Evolutionary conservation across 2,888 invertebrate species (phyloP), one percentile per base, ranked within the genome.

Genomic region (Minunthozetes semirufus): DNA sequence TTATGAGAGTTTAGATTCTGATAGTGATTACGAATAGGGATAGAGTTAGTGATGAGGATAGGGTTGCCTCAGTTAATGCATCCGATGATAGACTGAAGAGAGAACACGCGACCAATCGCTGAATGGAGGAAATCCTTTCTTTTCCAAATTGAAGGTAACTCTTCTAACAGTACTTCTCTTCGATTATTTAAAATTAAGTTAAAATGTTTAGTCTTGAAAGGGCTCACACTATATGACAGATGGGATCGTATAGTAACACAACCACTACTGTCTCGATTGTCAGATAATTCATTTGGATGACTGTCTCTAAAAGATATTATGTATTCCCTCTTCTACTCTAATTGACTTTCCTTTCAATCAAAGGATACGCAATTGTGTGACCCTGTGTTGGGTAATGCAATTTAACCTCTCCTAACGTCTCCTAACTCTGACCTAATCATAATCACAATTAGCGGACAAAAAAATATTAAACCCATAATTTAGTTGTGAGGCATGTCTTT

Each of bases 381-480:
- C 11, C 42, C 42, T 42, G 42, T 27, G 29, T 27, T 22, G 56
- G 4, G n/a, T 13, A n/a, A n/a, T 53, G 2, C 53, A 22, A 25
- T 56, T 3, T 56, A 22, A 22, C 13, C 22, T 56, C 22, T 25
- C 25, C 59, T 22, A 27, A 59, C 25, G 29, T 19, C 59, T 59
- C 22, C 11, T 29, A 70, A 17, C 46, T 46, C 42, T 70, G 70
- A 70, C 70, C 70, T 70, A 70, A 70, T 70, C 46, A 15, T 70
- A 25, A 70, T 70, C 25, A 27, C 70, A 70, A 70, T 70, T 70
- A 70, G 46, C 19, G 33, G 9, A 66, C 66, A 66, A 59, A 17
- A 53, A 59, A 66, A 66, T 42, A 63, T 59, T 27, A 59, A 66
- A 66, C 66, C 38, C 33, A 66, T 66, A 66, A 66, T 66, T 66